Evolutionary conservation across 2,113 vertebrate species (phyloP).

Genomic region (Laticauda colubrina): DNA sequence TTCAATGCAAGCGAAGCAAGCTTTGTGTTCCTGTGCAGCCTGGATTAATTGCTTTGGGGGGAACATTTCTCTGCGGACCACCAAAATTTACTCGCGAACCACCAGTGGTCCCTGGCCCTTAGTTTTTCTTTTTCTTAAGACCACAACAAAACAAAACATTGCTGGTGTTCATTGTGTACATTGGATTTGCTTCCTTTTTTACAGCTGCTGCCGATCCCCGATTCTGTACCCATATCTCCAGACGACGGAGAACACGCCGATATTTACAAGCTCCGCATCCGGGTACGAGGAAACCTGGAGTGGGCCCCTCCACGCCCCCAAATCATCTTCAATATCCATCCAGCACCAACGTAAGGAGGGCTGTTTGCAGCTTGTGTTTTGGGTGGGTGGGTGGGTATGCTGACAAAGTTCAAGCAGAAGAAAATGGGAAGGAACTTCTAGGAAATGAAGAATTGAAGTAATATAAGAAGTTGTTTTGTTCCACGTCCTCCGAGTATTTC

Average conservation of each 20-base stretch:
- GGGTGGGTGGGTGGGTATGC: too few species aligned
- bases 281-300: slow-evolving; percentile 93
- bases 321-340: slow-evolving; percentile 96
- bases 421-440: neutral
- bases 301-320: slow-evolving; percentile 96
- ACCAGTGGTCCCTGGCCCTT: too few species aligned
- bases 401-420: too few species aligned
- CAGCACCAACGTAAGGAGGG: slow-evolving; percentile 85
- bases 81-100: too few species aligned
- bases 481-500: neutral
- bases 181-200: slow-evolving; percentile 28
- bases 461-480: neutral
- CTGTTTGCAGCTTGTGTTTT: rapidly evolving
- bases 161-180: neutral
- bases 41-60: too few species aligned
- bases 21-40: too few species aligned
- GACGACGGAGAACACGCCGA: slow-evolving; percentile 95
- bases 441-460: neutral
- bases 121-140: neutral
- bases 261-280: slow-evolving; percentile 94
- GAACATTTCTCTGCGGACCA: too few species aligned
- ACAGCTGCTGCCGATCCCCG: slow-evolving; percentile 91
- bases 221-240: slow-evolving; percentile 93
- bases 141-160: neutral
- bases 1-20: too few species aligned